Conservation (phyloP, 2,113 vertebrate species). For the Pteronura brasiliensis region DNA sequence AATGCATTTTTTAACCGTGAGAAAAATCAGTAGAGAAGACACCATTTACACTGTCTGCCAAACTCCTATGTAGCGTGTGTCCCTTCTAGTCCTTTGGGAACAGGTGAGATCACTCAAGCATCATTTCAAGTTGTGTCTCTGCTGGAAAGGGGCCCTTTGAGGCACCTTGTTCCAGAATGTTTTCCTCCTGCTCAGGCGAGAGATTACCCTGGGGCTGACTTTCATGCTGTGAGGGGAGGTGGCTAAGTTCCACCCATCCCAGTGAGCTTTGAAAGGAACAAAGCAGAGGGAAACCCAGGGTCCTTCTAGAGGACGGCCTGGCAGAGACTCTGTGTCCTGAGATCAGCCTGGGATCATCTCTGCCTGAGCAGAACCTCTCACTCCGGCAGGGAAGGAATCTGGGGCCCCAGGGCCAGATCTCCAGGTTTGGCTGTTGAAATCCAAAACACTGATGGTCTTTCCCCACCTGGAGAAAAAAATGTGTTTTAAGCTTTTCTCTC, state of each 20-base stretch:
- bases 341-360: background rate
- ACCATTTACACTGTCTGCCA: too few relatives aligned
- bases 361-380: background rate
- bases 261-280: background rate
- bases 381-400: background rate
- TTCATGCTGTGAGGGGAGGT: background rate
- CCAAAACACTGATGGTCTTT: background rate
- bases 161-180: background rate
- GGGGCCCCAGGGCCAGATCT: background rate
- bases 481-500: background rate
- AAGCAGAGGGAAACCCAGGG: background rate
- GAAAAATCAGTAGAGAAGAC: background rate
- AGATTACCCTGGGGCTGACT: too few relatives aligned
- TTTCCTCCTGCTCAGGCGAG: background rate
- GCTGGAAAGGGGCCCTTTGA: background rate
- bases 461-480: background rate
- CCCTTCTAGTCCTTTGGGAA: background rate
- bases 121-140: background rate
- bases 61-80: background rate
- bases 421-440: background rate
- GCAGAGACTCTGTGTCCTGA: accelerated
- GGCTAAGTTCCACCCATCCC: background rate
- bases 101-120: background rate
- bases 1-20: background rate
- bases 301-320: background rate